Base-by-base conservation (phyloP, 2,113 vertebrate genomes). In the Ctenomys sociabilis region DNA sequence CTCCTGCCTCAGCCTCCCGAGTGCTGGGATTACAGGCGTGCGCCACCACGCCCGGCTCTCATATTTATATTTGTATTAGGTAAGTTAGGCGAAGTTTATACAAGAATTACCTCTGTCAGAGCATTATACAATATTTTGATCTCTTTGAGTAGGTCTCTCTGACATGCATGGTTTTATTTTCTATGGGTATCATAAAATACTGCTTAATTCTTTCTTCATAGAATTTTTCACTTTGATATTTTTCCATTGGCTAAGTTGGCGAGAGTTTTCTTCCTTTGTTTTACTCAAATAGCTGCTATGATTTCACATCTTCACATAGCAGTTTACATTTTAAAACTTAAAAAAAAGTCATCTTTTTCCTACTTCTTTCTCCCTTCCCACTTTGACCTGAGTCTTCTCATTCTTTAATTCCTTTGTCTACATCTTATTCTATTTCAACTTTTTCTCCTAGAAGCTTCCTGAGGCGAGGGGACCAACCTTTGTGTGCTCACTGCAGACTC, bases 131-230 rank as follows among this genome's bases (percentile, higher is more conserved):
- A 10, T 32, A 57, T 70, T 91, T 88, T 94, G 19, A 59, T 85
- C n/a, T 88, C 30, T 80, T 73, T 64, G 45, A 78, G n/a, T 17
- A 49, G 30, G 14, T n/a, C 59, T 94, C 52, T 78, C 78, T 95
- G 61, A 26, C 21, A 78, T 43, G 5, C 5, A 59, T 54, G 21
- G 17, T 93, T 80, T 95, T n/a, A 63, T 84, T 61, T 13, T 87
- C 78, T 95, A 16, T 49, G 35, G 11, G 1, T 80, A 24, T 66
- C 52, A 63, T 73, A 85, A 52, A 57, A 52, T 73, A 66, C 13
- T 89, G 54, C 66, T 95, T 83, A 86, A 49, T 93, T 49, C 4
- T 95, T 84, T 92, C 88, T 68, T 90, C 64, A 70, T 12, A 54
- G 52, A 77, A 91, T 24, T 28, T 93, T 88, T 96, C 5, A 81